Base-by-base conservation (phyloP, 2,797 vertebrate genomes). In the Philypnodon macrostomus region DNA sequence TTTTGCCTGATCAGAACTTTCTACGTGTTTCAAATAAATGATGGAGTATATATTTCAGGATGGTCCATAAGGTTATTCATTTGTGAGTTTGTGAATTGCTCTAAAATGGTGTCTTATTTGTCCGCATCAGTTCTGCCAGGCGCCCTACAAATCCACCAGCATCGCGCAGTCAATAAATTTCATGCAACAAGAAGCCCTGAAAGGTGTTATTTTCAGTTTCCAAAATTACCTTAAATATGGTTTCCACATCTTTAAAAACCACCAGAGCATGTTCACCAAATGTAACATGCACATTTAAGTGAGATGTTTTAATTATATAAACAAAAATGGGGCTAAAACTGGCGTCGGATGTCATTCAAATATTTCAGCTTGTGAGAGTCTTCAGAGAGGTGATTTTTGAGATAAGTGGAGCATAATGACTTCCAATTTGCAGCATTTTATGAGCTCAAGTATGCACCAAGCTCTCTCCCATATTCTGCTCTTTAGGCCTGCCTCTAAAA, bases 321-420 rank as follows among this genome's bases (percentile, higher is more conserved):
- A 77, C 48, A 73, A 56, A 63, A 53, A 37, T 46, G 27, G 31
- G 53, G 51, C 67, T 47, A 35, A 72, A 75, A 66, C 44, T 31
- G 30, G 72, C 38, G 47, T 47, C 8, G 1, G 40, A 44, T 73
- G 57, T 58, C 56, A 73, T 66, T 70, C 47, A 67, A 71, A 65
- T 61, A 59, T 77, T 69, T 69, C 15, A 51, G 67, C 46, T 56
- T 29, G 56, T 65, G 33, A 73, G 74, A 70, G 53, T 62, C 70
- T 70, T 71, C 59, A 60, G 53, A 68, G 76, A 74, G 67, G 70
- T 77, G 70, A 60, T 81, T 73, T n/a, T 59, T 48, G 53, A 27
- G 55, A 19, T 73, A 79, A 81, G 69, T 82, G 67, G 68, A 54
- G 70, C 52, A 65, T 80, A 84, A 83, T 86, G 77, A 74, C 55